Base-by-base conservation (phyloP, 1,140 invertebrate species). In the Eulimnadia texana region DNA sequence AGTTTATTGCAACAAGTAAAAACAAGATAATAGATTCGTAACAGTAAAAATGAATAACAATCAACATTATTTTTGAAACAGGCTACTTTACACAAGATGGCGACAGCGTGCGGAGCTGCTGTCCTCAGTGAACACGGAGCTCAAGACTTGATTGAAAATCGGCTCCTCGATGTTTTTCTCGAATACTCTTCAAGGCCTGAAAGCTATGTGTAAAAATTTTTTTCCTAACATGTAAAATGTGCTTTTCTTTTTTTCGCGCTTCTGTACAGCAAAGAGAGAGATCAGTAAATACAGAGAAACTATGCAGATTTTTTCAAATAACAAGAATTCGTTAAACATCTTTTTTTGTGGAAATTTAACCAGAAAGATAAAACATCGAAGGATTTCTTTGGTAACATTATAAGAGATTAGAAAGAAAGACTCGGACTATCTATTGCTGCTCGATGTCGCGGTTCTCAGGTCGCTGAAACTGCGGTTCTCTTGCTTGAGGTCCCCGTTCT, bases 1-100 rank as follows among this genome's bases (percentile, higher is more conserved):
- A 23, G 20, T 2, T 27, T 50, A 53, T 19, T n/a, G n/a, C n/a
- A n/a, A n/a, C n/a, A n/a, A n/a, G n/a, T n/a, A n/a, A n/a, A n/a
- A n/a, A n/a, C n/a, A n/a, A n/a, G n/a, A n/a, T n/a, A n/a, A n/a
- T n/a, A n/a, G n/a, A n/a, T n/a, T 25, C 10, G 33, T 24, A 11
- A 65, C 11, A 16, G 19, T 29, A 61, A 11, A 50, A 47, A 64
- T 60, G 16, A 67, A 22, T 55, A 23, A 65, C 23, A 13, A 49
- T 16, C 11, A 50, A 42, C 33, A 50, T 58, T 28, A 61, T 63
- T 63, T 58, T 64, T 62, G 16, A 42, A 42, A 11, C 69, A 84
- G 83, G 83, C 83, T 61, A 81, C 84, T 24, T 69, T 86, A 28
- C 70, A 83, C 49, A 85, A 85, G 73, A 81, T 86, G 50, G 78